Conservation (phyloP, 2,113 vertebrate genomes). For the Heliornis fulica region DNA sequence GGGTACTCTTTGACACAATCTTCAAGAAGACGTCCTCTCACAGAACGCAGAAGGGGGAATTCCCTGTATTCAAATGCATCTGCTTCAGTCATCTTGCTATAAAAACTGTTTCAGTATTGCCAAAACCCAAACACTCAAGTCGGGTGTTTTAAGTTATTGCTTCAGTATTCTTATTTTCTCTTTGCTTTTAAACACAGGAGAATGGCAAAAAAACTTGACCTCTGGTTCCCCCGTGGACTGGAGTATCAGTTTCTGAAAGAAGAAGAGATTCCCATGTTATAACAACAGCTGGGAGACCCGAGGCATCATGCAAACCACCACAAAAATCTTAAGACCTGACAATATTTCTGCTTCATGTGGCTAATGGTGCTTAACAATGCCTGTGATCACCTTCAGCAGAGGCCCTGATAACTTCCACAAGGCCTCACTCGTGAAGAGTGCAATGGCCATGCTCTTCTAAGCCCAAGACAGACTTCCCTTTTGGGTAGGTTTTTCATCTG, state of each 20-base stretch:
- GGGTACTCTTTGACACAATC: not conserved
- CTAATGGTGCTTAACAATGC: not conserved
- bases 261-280: not conserved
- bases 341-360: not conserved
- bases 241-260: not conserved
- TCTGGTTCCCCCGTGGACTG: not conserved
- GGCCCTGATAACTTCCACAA: not conserved
- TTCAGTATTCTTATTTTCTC: not conserved
- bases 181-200: not conserved
- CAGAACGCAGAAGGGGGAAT: not conserved
- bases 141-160: not conserved
- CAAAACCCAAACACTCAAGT: not conserved
- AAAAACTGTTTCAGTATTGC: not conserved
- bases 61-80: not conserved
- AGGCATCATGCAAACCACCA: not conserved
- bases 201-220: not conserved
- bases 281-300: not conserved
- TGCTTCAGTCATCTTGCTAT: not conserved
- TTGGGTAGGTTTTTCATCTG: not conserved
- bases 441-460: not conserved
- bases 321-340: not conserved
- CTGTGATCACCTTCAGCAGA: not conserved
- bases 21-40: not conserved
- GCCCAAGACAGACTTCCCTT: not conserved
- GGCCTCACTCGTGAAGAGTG: not conserved